Evolutionary conservation across 2,113 vertebrate genomes (phyloP), one percentile per base, ranked within the genome.

Genomic region (Electrona antarctica): DNA sequence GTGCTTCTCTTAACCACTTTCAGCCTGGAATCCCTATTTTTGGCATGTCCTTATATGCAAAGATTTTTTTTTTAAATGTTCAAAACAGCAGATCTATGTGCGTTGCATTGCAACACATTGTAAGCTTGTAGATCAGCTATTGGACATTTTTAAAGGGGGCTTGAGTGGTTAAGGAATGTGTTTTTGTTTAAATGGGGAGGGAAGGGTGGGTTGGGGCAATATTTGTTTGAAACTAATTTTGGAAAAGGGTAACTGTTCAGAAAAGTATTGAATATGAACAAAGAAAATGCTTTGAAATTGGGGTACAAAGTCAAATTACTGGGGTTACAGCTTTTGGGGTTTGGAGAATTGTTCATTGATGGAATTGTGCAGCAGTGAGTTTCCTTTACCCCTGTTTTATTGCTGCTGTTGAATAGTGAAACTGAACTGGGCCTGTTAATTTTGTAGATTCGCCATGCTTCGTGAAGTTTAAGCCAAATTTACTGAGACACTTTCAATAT

Each of bases 381-480:
- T 7, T 47, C 64, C 3, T 2, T n/a, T 8, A 41, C 52, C 47
- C 50, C 64, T 64, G 49, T 11, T 57, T 51, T 59, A 54, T 64
- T 21, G 70, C 21, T 66, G 47, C 72, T 46, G 60, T 77, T 60
- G 73, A 58, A 5, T 45, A 28, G 60, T 48, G 62, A 7, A 66
- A 74, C 70, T 59, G 7, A 77, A 75, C 79, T 63, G 75, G 72
- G 45, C 14, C 10, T 59, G 10, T 67, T 55, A 70, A 72, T 60
- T 67, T 71, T 15, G 57, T 65, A 63, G 64, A 78, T 69, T 79
- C 64, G 12, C 78, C 45, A 33, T 21, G 51, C 70, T 76, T 48
- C 14, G 28, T 56, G 68, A 29, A 41, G 8, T 46, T 73, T 75
- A 12, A 54, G 54, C 64, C 77, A 71, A 71, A 71, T 52, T n/a